phyloP scores from a whole-genome alignment of 2,113 vertebrate genomes.

The Electrona antarctica region DNA sequence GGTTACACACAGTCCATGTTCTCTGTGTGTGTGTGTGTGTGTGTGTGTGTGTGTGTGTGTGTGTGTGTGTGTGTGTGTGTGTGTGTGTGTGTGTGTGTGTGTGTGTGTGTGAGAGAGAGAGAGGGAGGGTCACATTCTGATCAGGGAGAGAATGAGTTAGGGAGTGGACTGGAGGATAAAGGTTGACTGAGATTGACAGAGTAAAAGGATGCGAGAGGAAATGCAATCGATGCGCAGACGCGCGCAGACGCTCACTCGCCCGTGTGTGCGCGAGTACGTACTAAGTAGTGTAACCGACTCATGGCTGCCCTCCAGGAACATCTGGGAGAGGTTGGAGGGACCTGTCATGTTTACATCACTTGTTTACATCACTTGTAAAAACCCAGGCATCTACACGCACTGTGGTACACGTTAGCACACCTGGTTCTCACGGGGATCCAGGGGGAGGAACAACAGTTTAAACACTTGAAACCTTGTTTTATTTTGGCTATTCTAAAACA shows the following conservation, averaged over 20 bases:
- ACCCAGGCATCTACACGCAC: too few relatives aligned
- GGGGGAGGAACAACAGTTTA: too few relatives aligned
- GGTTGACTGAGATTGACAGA: conserved; percentile 21
- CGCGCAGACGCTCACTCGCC: too few relatives aligned
- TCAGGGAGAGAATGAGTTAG: too few relatives aligned
- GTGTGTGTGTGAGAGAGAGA: too few relatives aligned
- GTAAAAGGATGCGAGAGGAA: conserved; percentile 23
- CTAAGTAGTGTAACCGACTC: conserved; percentile 3
- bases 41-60: conserved; percentile 10
- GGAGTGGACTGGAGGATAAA: too few relatives aligned
- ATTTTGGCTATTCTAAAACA: too few relatives aligned
- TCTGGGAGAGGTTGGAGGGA: conserved; percentile 18
- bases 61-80: conserved; percentile 7
- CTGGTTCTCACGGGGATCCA: too few relatives aligned
- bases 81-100: conserved; percentile 13
- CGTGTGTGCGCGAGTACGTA: conserved; percentile 4
- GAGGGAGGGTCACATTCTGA: conserved; percentile 9
- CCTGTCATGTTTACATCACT: conserved; percentile 24
- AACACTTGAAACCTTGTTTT: too few relatives aligned
- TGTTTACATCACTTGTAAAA: too few relatives aligned
- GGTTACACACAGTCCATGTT: conserved; percentile 66
- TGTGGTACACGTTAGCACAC: too few relatives aligned
- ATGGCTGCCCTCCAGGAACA: conserved; percentile 54
- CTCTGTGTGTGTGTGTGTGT: conserved; percentile 35
- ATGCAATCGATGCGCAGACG: conserved; percentile 33